Percentiles rank a stretch among this genome's conserved stretches.
Evolutionary conservation across 2,113 vertebrate species (phyloP).

Genomic region (Scatophagus argus): DNA sequence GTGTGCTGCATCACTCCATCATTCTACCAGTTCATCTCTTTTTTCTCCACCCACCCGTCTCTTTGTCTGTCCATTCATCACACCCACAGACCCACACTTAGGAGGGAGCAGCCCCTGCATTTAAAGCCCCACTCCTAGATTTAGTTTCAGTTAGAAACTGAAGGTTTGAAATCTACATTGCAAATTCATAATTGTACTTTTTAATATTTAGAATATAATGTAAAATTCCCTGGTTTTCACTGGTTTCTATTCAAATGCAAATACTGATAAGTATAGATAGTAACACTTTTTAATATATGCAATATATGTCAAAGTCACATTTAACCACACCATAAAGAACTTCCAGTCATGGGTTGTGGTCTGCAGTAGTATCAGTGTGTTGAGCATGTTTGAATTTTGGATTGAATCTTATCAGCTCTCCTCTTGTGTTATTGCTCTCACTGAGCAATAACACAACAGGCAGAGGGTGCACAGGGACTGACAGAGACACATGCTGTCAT

Average conservation of each 20-base stretch:
- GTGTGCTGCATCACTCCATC: conserved; percentile 69
- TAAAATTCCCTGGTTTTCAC: background rate
- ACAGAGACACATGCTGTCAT: conserved; percentile 20
- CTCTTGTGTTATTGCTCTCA: background rate
- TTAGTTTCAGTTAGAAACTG: background rate
- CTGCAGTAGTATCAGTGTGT: background rate
- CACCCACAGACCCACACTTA: conserved; percentile 65
- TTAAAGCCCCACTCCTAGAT: conserved; percentile 15
- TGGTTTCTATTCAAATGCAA: background rate
- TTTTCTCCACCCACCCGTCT: conserved; percentile 70
- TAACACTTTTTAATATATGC: background rate
- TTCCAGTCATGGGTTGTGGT: background rate
- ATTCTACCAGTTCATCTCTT: conserved; percentile 61
- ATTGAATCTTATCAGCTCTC: conserved; percentile 9
- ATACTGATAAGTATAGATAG: conserved; percentile 1
- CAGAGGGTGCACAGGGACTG: conserved; percentile 4
- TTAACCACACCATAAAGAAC: background rate
- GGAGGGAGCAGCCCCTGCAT: conserved; percentile 20
- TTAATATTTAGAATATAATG: background rate
- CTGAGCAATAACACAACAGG: conserved; percentile 23
- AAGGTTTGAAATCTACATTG: background rate
- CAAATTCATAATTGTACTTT: background rate
- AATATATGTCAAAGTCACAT: background rate
- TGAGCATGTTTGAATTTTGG: conserved; percentile 19
- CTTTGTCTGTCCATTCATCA: conserved; percentile 71